A percentile compares a stretch with the other conserved stretches of the same genome.
Evolutionary conservation across 2,797 vertebrate genomes (phyloP).

Genomic region (Denticeps clupeoides): DNA sequence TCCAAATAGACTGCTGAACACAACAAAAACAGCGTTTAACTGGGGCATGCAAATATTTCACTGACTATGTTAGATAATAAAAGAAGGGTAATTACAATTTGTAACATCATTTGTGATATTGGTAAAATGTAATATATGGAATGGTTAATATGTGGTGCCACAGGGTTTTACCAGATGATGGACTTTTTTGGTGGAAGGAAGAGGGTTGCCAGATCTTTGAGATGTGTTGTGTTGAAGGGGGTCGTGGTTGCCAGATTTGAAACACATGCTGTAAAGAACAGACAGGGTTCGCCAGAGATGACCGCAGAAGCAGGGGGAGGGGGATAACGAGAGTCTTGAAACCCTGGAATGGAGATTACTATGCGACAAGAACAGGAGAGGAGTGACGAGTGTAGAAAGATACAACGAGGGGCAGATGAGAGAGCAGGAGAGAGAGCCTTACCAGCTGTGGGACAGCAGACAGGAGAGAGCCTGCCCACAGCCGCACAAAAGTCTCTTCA

Average conservation of each 20-base stretch:
- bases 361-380: constrained; percentile 13
- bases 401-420: constrained; percentile 33
- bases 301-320: constrained; percentile 7
- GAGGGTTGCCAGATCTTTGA: not conserved
- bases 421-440: constrained; percentile 12
- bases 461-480: not conserved
- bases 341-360: constrained; percentile 17
- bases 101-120: no score
- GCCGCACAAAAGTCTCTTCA: constrained; percentile 26
- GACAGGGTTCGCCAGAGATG: constrained; percentile 16
- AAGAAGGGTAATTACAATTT: no score
- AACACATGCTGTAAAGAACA: constrained; percentile 2
- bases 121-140: no score
- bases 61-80: no score
- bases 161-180: constrained; percentile 1
- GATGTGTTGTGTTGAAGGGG: not conserved
- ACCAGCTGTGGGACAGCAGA: constrained; percentile 34
- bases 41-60: no score
- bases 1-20: no score
- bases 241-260: not conserved
- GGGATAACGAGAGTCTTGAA: constrained; percentile 14
- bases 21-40: no score
- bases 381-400: constrained; percentile 12
- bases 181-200: not conserved
- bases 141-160: not conserved